Evolutionary conservation across 2,797 vertebrate species (phyloP), one percentile per base, ranked within the genome.

Genomic region (Syngnathus rostellatus): DNA sequence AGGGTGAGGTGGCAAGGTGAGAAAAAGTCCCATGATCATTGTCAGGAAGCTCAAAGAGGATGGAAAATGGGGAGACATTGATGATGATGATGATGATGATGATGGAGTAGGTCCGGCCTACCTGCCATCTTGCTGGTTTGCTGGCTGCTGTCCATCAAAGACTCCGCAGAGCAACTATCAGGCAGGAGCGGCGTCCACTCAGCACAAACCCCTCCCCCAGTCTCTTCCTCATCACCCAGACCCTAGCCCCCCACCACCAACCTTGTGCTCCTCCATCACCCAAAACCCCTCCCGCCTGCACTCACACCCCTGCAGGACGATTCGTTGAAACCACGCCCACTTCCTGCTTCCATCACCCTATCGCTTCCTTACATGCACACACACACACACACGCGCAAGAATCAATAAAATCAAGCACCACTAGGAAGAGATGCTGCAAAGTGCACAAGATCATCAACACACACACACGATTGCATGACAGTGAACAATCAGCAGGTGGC

Each of bases 121-220:
- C 91, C 91, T 91, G 89, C 77, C 90, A 91, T 91, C 0, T 23
- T 62, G 68, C 63, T 69, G 63, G 70, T 5, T 54, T 23, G 60
- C 62, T 46, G 11, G 64, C 71, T 77, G 71, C 86, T 81, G 83
- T 78, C 77, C 81, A 68, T 83, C 85, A 86, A 76, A 57, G 60
- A 51, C 69, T 71, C 75, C 66, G 69, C 73, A 66, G 65, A 50
- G 67, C 70, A 79, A 73, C 64, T 72, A 66, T 73, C 68, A 64
- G 65, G 64, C 17, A 53, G 63, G 40, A 21, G 53, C 21, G n/a
- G 62, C 5, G 62, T 64, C 63, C 74, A 76, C 79, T 58, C 54
- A 61, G 46, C 64, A 67, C 64, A 46, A 55, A 72, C 19, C 5
- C 67, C 69, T 63, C 63, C 67, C 51, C 55, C 60, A 72, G 67